Conservation (phyloP, 2,797 vertebrate genomes). For the Rhinogobio ventralis region DNA sequence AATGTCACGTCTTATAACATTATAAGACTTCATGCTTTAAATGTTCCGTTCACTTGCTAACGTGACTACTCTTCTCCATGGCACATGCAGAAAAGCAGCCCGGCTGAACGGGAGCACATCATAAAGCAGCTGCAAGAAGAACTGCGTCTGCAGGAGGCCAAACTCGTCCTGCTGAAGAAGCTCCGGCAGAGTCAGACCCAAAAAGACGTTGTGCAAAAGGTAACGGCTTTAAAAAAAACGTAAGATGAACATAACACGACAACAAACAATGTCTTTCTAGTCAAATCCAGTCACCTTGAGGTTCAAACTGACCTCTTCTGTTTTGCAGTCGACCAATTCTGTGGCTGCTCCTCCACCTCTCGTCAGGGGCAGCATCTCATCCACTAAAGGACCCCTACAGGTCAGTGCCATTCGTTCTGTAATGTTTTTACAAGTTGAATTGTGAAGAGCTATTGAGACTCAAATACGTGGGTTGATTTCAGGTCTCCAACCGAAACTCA, state of each 20-base stretch:
- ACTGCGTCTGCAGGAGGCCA: conserved; percentile 94
- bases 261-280: background rate
- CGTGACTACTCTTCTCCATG: background rate
- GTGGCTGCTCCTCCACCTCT: conserved; percentile 91
- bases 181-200: conserved; percentile 97
- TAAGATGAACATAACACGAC: background rate
- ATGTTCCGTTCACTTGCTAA: background rate
- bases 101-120: conserved; percentile 88
- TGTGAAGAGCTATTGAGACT: background rate
- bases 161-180: conserved; percentile 95
- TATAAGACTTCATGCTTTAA: background rate
- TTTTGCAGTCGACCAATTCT: conserved; percentile 79
- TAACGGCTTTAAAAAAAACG: conserved; percentile 60
- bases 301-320: background rate
- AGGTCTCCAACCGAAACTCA: conserved; percentile 86
- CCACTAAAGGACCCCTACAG: conserved; percentile 89
- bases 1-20: conserved; percentile 39
- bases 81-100: conserved; percentile 86
- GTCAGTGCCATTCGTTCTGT: conserved; percentile 70
- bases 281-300: background rate
- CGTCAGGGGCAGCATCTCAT: conserved; percentile 88
- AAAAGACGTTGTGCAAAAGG: conserved; percentile 93
- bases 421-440: background rate
- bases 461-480: conserved; percentile 31
- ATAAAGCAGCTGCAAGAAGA: conserved; percentile 96